Evolutionary conservation across 2,797 vertebrate genomes (phyloP).

Genomic region (Selene dorsalis): DNA sequence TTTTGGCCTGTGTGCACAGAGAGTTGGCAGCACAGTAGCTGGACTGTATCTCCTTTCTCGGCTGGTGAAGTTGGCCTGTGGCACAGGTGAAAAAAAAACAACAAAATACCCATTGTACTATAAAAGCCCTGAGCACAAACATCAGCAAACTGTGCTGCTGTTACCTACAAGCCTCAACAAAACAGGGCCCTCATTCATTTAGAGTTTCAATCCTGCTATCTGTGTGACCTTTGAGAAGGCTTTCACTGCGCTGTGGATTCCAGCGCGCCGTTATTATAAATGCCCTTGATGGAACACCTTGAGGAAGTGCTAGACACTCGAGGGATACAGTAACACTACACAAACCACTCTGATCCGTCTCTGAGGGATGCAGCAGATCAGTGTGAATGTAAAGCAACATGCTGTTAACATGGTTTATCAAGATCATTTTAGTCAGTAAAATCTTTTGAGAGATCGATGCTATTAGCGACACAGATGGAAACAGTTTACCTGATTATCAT

Average conservation of each 20-base stretch:
- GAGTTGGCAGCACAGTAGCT: slow-evolving; percentile 16
- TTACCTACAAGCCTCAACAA: slow-evolving; percentile 57
- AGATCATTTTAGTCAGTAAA: neutral
- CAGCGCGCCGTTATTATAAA: slow-evolving; percentile 61
- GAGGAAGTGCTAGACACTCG: slow-evolving; percentile 23
- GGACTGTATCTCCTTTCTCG: slow-evolving; percentile 49
- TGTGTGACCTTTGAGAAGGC: slow-evolving; percentile 63
- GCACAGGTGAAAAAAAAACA: slow-evolving; percentile 24
- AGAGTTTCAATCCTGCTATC: slow-evolving; percentile 54
- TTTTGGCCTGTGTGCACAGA: neutral
- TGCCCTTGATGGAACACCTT: slow-evolving; percentile 73
- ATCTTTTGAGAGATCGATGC: neutral
- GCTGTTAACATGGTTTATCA: neutral
- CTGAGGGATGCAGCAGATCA: neutral
- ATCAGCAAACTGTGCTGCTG: slow-evolving; percentile 62
- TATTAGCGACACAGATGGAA: neutral
- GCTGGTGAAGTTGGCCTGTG: slow-evolving; percentile 54
- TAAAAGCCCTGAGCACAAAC: slow-evolving; percentile 55
- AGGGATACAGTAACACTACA: slow-evolving; percentile 15
- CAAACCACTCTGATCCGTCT: neutral
- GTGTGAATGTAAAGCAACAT: neutral
- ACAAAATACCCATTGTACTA: slow-evolving; percentile 79
- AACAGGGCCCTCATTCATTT: slow-evolving; percentile 74
- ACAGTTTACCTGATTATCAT: too few relatives aligned
- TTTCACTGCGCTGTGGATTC: slow-evolving; percentile 66